phyloP scores from a whole-genome alignment of 2,888 invertebrate genomes.

The Himalopsyche kuldschensis region DNA sequence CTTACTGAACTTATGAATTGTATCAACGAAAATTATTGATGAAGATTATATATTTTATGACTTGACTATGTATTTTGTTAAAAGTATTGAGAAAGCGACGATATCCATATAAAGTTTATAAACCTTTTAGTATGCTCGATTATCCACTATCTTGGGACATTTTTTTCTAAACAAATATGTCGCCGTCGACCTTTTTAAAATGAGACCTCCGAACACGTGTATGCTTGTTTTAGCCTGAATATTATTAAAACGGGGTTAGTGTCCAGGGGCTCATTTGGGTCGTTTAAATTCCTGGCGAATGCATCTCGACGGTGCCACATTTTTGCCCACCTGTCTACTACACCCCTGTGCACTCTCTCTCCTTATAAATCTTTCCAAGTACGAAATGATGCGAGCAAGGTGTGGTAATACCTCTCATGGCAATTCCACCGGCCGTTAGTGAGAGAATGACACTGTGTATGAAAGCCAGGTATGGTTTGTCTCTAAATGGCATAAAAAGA shows the following conservation, averaged over 20 bases:
- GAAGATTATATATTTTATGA: too few species aligned
- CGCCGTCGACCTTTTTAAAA: background rate
- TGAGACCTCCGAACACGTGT: background rate
- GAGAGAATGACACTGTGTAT: constrained; percentile 1
- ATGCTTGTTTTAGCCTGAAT: background rate
- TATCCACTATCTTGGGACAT: too few species aligned
- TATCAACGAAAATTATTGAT: too few species aligned
- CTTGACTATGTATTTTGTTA: too few species aligned
- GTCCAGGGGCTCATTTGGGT: constrained; percentile 14
- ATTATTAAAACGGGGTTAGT: constrained; percentile 2
- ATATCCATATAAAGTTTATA: too few species aligned
- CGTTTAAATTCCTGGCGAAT: constrained; percentile 29
- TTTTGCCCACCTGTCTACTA: constrained; percentile 14
- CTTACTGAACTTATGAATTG: too few species aligned
- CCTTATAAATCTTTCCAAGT: constrained; percentile 37
- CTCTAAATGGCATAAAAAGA: background rate
- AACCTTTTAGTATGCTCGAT: too few species aligned
- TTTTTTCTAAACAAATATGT: background rate
- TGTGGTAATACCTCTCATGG: constrained; percentile 7
- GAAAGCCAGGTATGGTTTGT: background rate
- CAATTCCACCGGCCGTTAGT: constrained; percentile 19
- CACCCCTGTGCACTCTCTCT: constrained; percentile 20
- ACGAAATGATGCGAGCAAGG: constrained; percentile 30
- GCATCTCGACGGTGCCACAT: constrained; percentile 27
- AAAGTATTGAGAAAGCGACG: too few species aligned